Base-by-base conservation (phyloP, 2,797 vertebrate genomes). In the Lutjanus argentimaculatus region DNA sequence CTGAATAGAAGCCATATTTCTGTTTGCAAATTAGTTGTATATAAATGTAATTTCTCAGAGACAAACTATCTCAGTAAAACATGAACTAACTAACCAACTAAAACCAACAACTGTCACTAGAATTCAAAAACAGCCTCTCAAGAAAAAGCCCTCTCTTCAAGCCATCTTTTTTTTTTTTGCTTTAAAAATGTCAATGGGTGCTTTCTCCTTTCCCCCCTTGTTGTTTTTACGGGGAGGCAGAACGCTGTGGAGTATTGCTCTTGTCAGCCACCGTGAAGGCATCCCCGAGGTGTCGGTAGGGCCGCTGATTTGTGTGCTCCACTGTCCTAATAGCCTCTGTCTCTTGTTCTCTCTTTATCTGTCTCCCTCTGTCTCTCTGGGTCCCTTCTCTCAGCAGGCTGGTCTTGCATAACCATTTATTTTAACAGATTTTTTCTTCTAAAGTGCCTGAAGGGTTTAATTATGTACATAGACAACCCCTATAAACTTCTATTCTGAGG, bases 401-500 rank as follows among this genome's bases (percentile, higher is more conserved):
- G 85, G 94, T 96, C 96, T 97, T 97, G 97, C 97, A 97, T 97
- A 97, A 97, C 96, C 97, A 97, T 98, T 97, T 97, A 97, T 97
- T 97, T 96, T 95, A 30, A 96, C 96, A 95, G 96, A 96, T 61
- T 73, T 69, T 90, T 82, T 61, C 7, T 71, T 96, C 96, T 95
- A 51, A 96, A 97, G 96, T 93, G 97, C 97, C 97, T 97, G 96
- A 96, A 98, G 97, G 98, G 97, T 98, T 98, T 99, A 98, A 99
- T 99, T 98, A 98, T 96, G 96, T 96, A 96, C 96, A 97, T 97
- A 98, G 97, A 98, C 97, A 97, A 97, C 96, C 96, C 95, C 96
- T 96, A 98, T 99, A 99, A 98, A 98, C 96, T 91, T 97, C 97
- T 98, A 97, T 99, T 99, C 97, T 97, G 95, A 96, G 97, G 85